Base-by-base conservation (phyloP, 2,888 invertebrate species). In the Harpalus rufipes region DNA sequence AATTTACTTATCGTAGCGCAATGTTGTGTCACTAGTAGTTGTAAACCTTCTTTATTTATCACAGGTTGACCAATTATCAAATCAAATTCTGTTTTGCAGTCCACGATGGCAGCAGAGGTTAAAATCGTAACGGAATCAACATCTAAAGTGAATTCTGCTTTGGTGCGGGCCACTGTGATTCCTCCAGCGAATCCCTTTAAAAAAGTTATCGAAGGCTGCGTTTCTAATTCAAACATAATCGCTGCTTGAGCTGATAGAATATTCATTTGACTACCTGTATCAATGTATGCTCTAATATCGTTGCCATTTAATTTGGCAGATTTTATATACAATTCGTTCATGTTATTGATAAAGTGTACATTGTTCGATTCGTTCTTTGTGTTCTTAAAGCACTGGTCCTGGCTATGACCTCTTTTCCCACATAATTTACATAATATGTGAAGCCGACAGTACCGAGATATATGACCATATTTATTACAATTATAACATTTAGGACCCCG, bases 291-390 rank as follows among this genome's bases (percentile, higher is more conserved):
- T 14, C 16, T 41, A 39, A 68, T 68, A n/a, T 32, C 14, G 10
- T 68, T 68, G 2, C n/a, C 39, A 39, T 68, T 68, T 14, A 68
- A 7, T 68, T n/a, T 39, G n/a, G 41, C 68, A n/a, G n/a, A 10
- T 41, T 68, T 68, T 39, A 68, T 14, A n/a, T 68, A 68, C 32
- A 68, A 39, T 68, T 68, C 68, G 16, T 68, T 68, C 7, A 68
- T 68, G n/a, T 68, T 68, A 7, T 10, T 65, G n/a, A 68, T 41
- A 61, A 21, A 3, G 12, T 14, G 32, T 39, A 68, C 14, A 68
- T 12, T 39, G 39, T 68, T 32, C 8, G 39, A 39, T 39, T 14
- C 1, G 4, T 68, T 68, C 41, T 39, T 68, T 7, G 12, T 8
- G 68, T 39, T 68, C 14, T 39, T 68, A 39, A 39, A 68, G 16